Percentiles rank a stretch among this genome's conserved stretches.
Evolutionary conservation across 2,888 invertebrate genomes (phyloP).

Genomic region (Danaus chrysippus): DNA sequence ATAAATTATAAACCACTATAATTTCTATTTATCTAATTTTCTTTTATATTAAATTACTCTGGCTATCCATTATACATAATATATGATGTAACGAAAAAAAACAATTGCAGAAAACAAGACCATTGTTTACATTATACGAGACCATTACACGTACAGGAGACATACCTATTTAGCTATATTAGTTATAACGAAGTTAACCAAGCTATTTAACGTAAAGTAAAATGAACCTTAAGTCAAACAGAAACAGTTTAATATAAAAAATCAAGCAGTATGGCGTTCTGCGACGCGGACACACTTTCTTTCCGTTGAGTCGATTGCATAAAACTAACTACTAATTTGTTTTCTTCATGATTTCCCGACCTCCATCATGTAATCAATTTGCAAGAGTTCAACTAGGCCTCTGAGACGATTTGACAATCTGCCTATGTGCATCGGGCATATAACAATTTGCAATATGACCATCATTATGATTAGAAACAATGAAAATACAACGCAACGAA

Average conservation of each 20-base stretch:
- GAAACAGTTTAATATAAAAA: background rate
- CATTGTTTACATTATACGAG: background rate
- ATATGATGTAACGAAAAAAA: background rate
- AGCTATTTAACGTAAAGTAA: background rate
- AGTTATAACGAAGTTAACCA: conserved; percentile 4
- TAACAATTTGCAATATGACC: conserved; percentile 61
- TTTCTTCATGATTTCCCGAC: conserved; percentile 8
- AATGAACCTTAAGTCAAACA: background rate
- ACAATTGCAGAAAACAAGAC: background rate
- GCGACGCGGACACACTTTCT: conserved; percentile 55
- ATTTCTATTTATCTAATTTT: no score
- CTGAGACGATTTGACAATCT: conserved; percentile 43
- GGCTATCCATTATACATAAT: background rate
- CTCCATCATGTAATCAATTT: conserved; percentile 20
- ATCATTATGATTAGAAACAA: conserved; percentile 60
- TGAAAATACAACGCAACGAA: conserved; percentile 69
- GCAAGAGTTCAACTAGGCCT: conserved; percentile 25
- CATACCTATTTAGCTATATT: background rate
- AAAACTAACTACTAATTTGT: conserved; percentile 14
- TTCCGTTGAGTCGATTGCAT: conserved; percentile 35
- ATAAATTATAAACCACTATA: no score
- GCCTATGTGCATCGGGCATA: conserved; percentile 54
- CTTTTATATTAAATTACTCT: no score
- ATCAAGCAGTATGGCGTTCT: conserved; percentile 42
- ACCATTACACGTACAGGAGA: background rate